Evolutionary conservation across 2,797 vertebrate genomes (phyloP), one percentile per base, ranked within the genome.

Genomic region (Amblyraja radiata): DNA sequence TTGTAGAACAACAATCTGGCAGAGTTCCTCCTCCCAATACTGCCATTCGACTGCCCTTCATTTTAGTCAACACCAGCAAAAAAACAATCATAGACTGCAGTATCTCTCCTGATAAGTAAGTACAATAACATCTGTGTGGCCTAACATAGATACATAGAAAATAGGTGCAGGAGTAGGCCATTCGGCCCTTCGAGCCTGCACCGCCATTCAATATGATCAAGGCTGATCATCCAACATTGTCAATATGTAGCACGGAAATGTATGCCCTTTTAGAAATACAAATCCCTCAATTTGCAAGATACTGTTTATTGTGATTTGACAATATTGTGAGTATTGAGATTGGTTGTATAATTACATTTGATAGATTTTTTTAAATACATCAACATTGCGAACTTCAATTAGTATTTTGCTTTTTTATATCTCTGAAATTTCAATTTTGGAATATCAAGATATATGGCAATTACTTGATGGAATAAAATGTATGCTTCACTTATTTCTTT

Each of bases 51-150:
- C 96, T 99, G 93, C 99, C 99, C 92, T 99, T 99, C 95, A 99
- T 99, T 94, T 99, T 99, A 63, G 98, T 99, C 94, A 99, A 99
- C 97, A 99, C 99, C 97, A 99, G 98, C 98, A 99, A 99, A 97
- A 99, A 99, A 96, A 99, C 99, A 0, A 98, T 99, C 96, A 99
- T 99, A 11, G 99, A 99, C 97, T 99, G 99, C 96, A 99, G 99
- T 96, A 99, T 99, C 96, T 99, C 99, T 93, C 99, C 98, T 65
- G 99, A 99, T 97, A 99, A 99, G 99, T 99, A 96, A 65, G 98
- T 96, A 88, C 4, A 18, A 6, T n/a, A 88, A 88, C 65, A 8
- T 18, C 84, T 21, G 16, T 63, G 61, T 88, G n/a, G 54, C 81
- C 13, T 88, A 8, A 8, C 32, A 32, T 32, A 32, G 32, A 32